Percentiles rank a stretch among this genome's conserved stretches.
phyloP scores from a whole-genome alignment of 2,113 vertebrate species.

The Forbesichthys agassizii region DNA sequence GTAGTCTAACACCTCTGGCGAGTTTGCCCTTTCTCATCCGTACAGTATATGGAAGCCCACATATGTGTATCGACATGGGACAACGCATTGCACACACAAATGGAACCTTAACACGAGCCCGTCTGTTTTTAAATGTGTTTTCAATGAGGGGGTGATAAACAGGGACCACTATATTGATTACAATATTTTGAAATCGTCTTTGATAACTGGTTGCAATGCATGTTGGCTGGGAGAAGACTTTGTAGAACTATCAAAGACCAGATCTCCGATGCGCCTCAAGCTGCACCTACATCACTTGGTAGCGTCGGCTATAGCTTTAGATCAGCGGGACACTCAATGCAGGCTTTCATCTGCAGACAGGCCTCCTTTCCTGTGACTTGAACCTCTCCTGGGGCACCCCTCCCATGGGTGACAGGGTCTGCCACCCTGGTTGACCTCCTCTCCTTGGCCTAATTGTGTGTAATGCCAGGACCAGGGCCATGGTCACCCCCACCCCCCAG shows the following conservation, averaged over 20 bases:
- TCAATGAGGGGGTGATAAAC: too few relatives aligned
- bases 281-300: conserved; percentile 52
- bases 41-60: too few relatives aligned
- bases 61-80: too few relatives aligned
- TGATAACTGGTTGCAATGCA: too few relatives aligned
- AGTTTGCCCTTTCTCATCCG: too few relatives aligned
- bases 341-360: conserved; percentile 62
- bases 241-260: conserved; percentile 5
- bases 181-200: too few relatives aligned
- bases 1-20: too few relatives aligned
- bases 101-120: too few relatives aligned
- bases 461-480: conserved; percentile 55
- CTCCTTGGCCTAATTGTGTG: conserved; percentile 71
- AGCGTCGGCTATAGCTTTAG: conserved; percentile 28
- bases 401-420: conserved; percentile 57
- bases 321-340: conserved; percentile 35
- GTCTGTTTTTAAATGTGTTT: too few relatives aligned
- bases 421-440: conserved; percentile 62
- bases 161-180: too few relatives aligned
- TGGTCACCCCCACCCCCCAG: conserved; percentile 53
- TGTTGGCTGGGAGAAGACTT: too few relatives aligned
- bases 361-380: conserved; percentile 49
- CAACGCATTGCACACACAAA: too few relatives aligned
- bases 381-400: conserved; percentile 34
- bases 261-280: conserved; percentile 23